Evolutionary conservation across 2,797 vertebrate species (phyloP).

Genomic region (Pseudocheirus occidentalis): DNA sequence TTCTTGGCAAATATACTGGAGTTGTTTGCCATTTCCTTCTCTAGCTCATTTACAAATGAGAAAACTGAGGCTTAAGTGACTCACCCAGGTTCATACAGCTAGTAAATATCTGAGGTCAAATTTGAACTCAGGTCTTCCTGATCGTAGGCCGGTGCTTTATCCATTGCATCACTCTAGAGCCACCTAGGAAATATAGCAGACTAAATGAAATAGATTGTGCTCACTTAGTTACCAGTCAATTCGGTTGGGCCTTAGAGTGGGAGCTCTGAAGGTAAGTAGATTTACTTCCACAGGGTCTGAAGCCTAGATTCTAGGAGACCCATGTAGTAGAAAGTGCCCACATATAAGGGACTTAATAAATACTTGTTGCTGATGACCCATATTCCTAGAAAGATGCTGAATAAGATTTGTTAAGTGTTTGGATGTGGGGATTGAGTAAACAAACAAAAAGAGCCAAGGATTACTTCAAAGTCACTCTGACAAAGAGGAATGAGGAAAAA

Average conservation of each 20-base stretch:
- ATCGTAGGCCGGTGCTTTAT: not conserved
- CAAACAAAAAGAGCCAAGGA: too few relatives aligned
- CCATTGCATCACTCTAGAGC: fast-evolving
- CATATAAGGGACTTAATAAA: too few relatives aligned
- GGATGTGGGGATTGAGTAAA: too few relatives aligned
- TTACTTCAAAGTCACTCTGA: too few relatives aligned
- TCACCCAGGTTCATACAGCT: not conserved
- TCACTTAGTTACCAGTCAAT: not conserved
- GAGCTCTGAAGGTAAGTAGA: not conserved
- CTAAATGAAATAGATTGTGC: not conserved
- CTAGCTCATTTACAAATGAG: not conserved
- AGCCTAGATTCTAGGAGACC: too few relatives aligned
- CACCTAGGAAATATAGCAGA: not conserved
- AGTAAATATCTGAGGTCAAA: not conserved
- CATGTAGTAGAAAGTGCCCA: too few relatives aligned
- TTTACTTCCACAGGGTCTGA: too few relatives aligned
- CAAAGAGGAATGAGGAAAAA: too few relatives aligned
- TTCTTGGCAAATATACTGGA: too few relatives aligned
- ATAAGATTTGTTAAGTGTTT: too few relatives aligned
- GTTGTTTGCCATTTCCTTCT: not conserved
- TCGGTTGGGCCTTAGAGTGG: not conserved
- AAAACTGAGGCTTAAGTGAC: not conserved
- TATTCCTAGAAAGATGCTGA: too few relatives aligned
- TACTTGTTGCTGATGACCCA: too few relatives aligned
- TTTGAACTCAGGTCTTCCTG: not conserved